These are phyloP conservation scores for Nymphalis c-album DNA, from an alignment of 2,888 invertebrate genomes.

Conservation along the genomic window DNA sequence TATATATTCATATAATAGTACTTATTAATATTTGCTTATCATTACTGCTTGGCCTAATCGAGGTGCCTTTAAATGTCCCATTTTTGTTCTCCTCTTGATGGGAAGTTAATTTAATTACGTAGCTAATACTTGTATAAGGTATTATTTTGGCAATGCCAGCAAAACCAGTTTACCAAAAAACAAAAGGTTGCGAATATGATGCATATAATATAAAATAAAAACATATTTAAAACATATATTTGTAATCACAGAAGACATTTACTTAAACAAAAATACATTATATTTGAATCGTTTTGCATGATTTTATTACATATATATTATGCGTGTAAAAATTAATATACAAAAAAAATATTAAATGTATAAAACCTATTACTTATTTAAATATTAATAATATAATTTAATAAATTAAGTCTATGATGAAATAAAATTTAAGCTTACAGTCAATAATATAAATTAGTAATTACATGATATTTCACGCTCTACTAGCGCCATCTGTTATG, in stretches of 20 bases:
- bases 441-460: background rate
- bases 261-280: conserved; percentile 18
- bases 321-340: background rate
- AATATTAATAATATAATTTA: conserved; percentile 1
- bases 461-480: background rate
- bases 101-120: too few species aligned
- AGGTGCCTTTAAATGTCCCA: too few species aligned
- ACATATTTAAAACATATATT: conserved; percentile 57
- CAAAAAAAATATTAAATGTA: background rate
- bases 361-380: background rate
- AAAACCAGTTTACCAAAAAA: too few species aligned
- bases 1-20: too few species aligned
- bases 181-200: too few species aligned
- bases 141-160: too few species aligned
- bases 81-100: too few species aligned
- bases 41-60: too few species aligned
- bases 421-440: background rate
- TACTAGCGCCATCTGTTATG: conserved; percentile 26
- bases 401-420: background rate
- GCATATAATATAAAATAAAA: background rate
- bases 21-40: too few species aligned
- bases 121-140: too few species aligned
- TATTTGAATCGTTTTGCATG: background rate
- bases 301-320: background rate
- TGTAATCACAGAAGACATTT: conserved; percentile 57